Evolutionary conservation across 2,113 vertebrate species (phyloP), one percentile per base, ranked within the genome.

Genomic region (Lepisosteus oculatus): DNA sequence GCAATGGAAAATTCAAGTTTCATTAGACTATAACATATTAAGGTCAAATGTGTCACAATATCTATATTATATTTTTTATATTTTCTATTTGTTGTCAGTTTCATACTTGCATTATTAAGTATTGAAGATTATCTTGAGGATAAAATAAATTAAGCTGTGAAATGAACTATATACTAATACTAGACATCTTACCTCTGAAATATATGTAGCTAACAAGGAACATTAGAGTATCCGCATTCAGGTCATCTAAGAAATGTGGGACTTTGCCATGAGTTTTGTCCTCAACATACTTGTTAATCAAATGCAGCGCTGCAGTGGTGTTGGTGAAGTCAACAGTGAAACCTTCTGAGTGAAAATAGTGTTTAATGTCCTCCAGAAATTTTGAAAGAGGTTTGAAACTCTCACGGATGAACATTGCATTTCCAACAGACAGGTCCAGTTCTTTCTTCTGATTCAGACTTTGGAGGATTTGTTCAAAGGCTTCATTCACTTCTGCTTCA

Each of bases 161-260:
- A 29, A 29, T 29, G 29, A 29, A 29, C 29, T 29, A 29, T 29
- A 29, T 29, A 29, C 29, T 51, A 2, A 6, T 51, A 51, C 5
- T 51, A 51, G 9, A 51, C 5, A 3, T 61, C 69, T 80, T 83
- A 92, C 90, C 87, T 85, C 90, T 91, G 67, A 84, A 91, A 80
- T 92, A 91, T 68, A 90, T 85, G 76, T 86, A 91, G 59, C 84
- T 88, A 68, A 87, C 55, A 43, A 94, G 88, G 74, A 84, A 84
- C 88, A 90, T 88, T 65, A 86, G 11, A 1, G 82, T 87, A n/a
- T 0, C 17, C 6, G 63, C 8, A 63, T 83, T 76, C 74, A 89
- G 43, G 8, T 14, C 8, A 2, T 82, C 45, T 0, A 89, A 80
- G 62, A 92, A 78, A n/a, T 85, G 77, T 13, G 70, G 61, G 1